These are phyloP conservation scores for Pteria penguin DNA, from an alignment of 2,888 invertebrate species.

Conservation along the genomic window DNA sequence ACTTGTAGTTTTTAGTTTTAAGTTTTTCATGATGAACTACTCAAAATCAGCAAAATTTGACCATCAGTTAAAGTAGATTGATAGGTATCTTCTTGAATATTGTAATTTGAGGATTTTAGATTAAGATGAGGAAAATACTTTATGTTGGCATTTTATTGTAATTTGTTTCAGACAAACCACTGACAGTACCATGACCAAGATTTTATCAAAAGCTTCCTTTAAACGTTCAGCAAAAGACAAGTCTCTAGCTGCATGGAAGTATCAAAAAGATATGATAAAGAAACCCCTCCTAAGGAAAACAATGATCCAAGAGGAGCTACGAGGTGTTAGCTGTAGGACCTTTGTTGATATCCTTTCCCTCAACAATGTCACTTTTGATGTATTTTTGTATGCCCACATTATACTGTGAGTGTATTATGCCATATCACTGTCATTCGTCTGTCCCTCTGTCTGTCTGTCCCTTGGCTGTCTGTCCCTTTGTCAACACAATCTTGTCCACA, in stretches of 20 bases:
- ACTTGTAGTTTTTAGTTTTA: no score
- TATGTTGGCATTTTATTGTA: background rate
- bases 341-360: slow-evolving; percentile 71
- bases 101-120: background rate
- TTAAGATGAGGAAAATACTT: background rate
- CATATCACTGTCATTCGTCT: no score
- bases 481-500: no score
- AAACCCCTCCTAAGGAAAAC: slow-evolving; percentile 67
- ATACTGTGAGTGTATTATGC: no score
- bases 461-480: no score
- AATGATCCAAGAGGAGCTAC: slow-evolving; percentile 59
- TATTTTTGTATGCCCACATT: no score
- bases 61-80: background rate
- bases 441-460: no score
- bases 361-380: no score
- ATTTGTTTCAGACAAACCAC: slow-evolving; percentile 57
- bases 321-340: slow-evolving; percentile 55
- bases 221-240: slow-evolving; percentile 61
- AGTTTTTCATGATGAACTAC: no score
- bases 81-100: slow-evolving; percentile 1
- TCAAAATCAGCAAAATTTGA: no score
- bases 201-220: slow-evolving; percentile 68
- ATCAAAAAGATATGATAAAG: slow-evolving; percentile 65
- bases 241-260: slow-evolving; percentile 56
- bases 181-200: slow-evolving; percentile 65